Evolutionary conservation across 92 coral and sea anemone species (phyloP).

Genomic region (Bergia sp.): DNA sequence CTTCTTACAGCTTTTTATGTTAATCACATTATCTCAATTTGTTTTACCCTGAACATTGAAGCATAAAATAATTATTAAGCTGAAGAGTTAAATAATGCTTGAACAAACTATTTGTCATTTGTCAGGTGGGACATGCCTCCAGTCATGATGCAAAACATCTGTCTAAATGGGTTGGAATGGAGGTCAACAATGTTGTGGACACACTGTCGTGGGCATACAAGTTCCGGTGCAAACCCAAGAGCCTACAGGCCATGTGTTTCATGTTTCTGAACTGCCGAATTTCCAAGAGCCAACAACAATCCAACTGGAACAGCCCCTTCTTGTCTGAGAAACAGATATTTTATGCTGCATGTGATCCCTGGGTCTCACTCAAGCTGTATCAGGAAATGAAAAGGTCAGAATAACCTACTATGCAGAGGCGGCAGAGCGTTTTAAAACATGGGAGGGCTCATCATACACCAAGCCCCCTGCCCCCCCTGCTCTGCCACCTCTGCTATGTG

Average conservation of each 20-base stretch:
- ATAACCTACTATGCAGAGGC: no score
- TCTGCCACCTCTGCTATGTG: no score
- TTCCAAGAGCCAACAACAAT: slow-evolving; percentile 41
- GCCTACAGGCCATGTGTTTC: slow-evolving; percentile 43
- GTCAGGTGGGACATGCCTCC: slow-evolving; percentile 40
- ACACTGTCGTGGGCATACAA: slow-evolving; percentile 41
- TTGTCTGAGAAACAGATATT: slow-evolving; percentile 35
- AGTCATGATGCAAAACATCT: slow-evolving; percentile 21
- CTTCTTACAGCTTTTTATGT: no score
- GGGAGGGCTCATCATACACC: no score
- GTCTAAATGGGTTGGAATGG: slow-evolving; percentile 30
- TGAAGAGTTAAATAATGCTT: neutral
- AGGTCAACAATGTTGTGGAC: slow-evolving; percentile 37
- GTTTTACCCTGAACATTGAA: neutral
- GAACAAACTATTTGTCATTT: neutral
- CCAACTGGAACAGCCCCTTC: slow-evolving; percentile 37
- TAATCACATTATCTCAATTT: no score
- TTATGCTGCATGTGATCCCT: slow-evolving; percentile 43
- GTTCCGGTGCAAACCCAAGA: slow-evolving; percentile 27
- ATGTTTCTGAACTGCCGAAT: slow-evolving; percentile 37
- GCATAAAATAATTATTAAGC: no score
- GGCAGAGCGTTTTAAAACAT: no score
- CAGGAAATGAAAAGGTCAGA: slow-evolving; percentile 39
- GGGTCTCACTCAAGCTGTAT: slow-evolving; percentile 34
- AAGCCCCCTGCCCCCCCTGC: no score